phyloP scores from a whole-genome alignment of 1,140 invertebrate genomes.

The Drosophila trapezifrons region DNA sequence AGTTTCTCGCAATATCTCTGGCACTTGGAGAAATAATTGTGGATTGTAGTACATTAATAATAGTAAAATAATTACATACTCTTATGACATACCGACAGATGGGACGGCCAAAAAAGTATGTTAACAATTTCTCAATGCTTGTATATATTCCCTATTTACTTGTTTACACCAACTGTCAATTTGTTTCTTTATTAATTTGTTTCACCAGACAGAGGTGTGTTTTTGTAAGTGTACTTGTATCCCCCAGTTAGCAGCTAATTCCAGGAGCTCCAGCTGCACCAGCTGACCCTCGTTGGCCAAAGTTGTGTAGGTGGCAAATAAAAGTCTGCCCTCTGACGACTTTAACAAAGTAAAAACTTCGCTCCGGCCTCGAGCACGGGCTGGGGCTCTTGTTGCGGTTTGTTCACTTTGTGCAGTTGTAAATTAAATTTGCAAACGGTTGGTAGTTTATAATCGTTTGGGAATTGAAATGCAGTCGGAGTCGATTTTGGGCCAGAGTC shows the following conservation, averaged over 20 bases:
- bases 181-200: not conserved
- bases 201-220: not conserved
- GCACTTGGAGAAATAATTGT: slow-evolving; percentile 8
- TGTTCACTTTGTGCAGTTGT: slow-evolving; percentile 66
- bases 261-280: slow-evolving; percentile 21
- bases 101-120: too few relatives aligned
- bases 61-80: too few relatives aligned
- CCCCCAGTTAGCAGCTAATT: slow-evolving; percentile 64
- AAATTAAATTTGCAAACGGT: slow-evolving; percentile 79
- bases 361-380: slow-evolving; percentile 9
- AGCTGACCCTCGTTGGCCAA: slow-evolving; percentile 27
- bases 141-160: not conserved
- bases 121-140: not conserved
- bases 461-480: slow-evolving; percentile 81
- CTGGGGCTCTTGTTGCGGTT: slow-evolving; percentile 40
- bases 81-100: too few relatives aligned
- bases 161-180: not conserved
- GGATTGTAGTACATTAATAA: not conserved
- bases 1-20: not conserved
- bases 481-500: slow-evolving; percentile 50
- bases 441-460: slow-evolving; percentile 79
- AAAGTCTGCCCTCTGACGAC: slow-evolving; percentile 61
- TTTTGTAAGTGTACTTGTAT: slow-evolving; percentile 1
- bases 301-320: slow-evolving; percentile 67
- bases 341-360: slow-evolving; percentile 78